Evolutionary conservation across 2,797 vertebrate genomes (phyloP), one percentile per base, ranked within the genome.

Genomic region (Acipenser ruthenus): DNA sequence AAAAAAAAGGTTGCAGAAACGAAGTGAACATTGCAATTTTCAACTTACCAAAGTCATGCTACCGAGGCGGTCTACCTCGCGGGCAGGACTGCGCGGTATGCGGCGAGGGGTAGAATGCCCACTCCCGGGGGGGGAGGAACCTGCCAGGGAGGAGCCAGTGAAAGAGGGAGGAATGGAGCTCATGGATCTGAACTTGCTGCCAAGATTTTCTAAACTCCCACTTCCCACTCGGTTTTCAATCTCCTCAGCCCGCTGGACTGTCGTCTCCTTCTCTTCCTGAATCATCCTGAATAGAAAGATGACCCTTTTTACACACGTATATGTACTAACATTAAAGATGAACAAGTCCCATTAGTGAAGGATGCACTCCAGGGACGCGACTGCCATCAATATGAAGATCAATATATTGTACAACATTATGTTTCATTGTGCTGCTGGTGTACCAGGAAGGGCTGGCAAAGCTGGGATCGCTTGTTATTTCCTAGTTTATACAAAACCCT

Each of bases 211-310:
- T 62, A 88, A 60, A 64, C 78, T 80, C 0, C 93, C 91, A 0
- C 95, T 92, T 71, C 94, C 94, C 18, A 99, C 96, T 1, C 93
- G 80, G 64, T 89, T 90, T 78, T 98, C 97, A 0, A 98, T 97
- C 86, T 97, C 95, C 82, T 99, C 97, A 0, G 97, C 95, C 12
- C 95, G 89, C 78, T 94, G 90, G 7, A 94, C 89, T 0, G 96
- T 92, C 83, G 77, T 96, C 84, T 98, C 96, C 84, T 99, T 99
- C 81, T 99, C 97, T 74, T 99, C 97, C 65, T 99, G 97, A 70
- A 99, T 99, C 84, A 99, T 85, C 60, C 97, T 99, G 71, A 0
- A 66, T 55, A 10, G 4, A 37, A 37, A 37, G 37, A 37, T 4
- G 4, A 5, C 37, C 3, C 37, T 37, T 37, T 37, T 37, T 53